Percentiles rank a stretch among this genome's conserved stretches.
Conservation (phyloP, 2,113 vertebrate species). For the Carassius carassius region DNA sequence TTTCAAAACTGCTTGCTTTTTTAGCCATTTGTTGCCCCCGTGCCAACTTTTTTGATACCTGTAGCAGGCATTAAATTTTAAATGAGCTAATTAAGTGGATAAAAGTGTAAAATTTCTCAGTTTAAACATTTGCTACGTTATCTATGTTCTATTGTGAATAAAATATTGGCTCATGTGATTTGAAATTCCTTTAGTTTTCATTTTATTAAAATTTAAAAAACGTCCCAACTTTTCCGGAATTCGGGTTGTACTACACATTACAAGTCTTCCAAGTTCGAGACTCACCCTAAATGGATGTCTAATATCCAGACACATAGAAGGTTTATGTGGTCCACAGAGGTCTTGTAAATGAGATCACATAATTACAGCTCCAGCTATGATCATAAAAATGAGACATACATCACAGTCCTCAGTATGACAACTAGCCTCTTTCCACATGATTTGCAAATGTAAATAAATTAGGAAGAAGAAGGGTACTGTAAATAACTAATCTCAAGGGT, state of each 20-base stretch:
- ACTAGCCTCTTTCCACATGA: neutral
- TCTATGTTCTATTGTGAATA: no score
- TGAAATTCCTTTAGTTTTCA: no score
- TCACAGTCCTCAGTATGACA: neutral
- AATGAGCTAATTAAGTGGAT: no score
- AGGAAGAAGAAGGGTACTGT: neutral
- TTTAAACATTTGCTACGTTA: no score
- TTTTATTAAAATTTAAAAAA: no score
- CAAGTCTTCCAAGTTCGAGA: neutral
- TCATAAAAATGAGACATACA: constrained; percentile 1
- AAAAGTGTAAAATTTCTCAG: no score
- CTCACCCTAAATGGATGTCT: neutral
- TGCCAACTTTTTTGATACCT: no score
- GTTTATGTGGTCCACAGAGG: constrained; percentile 5
- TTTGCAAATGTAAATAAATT: constrained; percentile 34
- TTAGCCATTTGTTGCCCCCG: no score
- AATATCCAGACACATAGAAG: neutral
- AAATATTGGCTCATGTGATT: no score
- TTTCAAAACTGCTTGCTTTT: no score
- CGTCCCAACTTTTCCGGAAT: no score
- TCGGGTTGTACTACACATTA: neutral
- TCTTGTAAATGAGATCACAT: constrained; percentile 31
- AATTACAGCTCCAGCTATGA: neutral
- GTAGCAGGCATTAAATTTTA: no score
- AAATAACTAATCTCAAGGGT: constrained; percentile 2